phyloP scores from a whole-genome alignment of 2,888 invertebrate genomes.

The Agrotis segetum region DNA sequence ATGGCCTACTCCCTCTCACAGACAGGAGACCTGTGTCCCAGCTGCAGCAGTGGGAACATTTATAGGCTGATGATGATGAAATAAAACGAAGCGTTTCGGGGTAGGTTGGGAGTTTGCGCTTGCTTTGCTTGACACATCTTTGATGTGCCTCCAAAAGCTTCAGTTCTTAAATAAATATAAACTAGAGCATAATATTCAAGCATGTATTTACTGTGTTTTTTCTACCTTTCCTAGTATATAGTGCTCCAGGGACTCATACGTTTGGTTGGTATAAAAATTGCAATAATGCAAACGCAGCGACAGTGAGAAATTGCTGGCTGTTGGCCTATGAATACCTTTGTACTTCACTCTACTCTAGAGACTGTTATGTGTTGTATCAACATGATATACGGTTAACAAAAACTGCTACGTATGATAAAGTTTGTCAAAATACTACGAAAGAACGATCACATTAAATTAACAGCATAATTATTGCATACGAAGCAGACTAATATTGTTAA shows the following conservation, averaged over 20 bases:
- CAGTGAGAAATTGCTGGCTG: slow-evolving; percentile 36
- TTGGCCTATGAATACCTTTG: slow-evolving; percentile 32
- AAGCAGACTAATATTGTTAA: no score
- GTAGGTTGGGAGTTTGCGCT: no score
- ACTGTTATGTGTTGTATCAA: slow-evolving; percentile 6
- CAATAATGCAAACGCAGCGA: slow-evolving; percentile 43
- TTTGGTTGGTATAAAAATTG: slow-evolving; percentile 44
- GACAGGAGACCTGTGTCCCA: no score
- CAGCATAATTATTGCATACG: not conserved
- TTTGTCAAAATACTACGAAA: not conserved
- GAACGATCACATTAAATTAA: not conserved
- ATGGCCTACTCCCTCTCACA: no score
- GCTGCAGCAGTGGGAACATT: no score
- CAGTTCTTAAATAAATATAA: not conserved
- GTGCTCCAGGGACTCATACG: slow-evolving; percentile 28
- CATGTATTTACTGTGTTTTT: slow-evolving; percentile 22
- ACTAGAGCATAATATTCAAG: not conserved
- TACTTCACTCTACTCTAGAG: slow-evolving; percentile 11
- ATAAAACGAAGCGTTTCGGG: no score
- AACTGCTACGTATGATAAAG: not conserved
- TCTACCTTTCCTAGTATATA: slow-evolving; percentile 10
- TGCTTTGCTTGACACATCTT: no score
- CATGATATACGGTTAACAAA: slow-evolving; percentile 7
- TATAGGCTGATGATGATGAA: no score
- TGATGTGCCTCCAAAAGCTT: no score